Base-by-base conservation (phyloP, 2,797 vertebrate species). In the Eupleurogrammus muticus region DNA sequence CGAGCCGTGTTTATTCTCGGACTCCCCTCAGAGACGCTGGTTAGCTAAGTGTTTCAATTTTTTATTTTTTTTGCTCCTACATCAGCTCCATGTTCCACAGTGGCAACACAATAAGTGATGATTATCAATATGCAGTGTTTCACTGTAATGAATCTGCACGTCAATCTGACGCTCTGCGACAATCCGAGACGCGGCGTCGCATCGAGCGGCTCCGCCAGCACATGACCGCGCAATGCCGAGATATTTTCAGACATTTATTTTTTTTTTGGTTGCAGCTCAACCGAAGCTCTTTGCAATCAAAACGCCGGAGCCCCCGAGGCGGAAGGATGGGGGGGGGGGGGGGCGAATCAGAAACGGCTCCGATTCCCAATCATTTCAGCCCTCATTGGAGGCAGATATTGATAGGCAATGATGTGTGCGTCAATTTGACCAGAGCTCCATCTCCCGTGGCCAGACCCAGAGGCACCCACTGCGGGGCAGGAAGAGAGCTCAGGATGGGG, bases 301-400 rank as follows among this genome's bases (percentile, higher is more conserved):
- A n/a, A 83, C 13, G 42, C 81, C 67, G 58, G 56, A 70, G 77
- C 80, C 84, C 80, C 84, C 1, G 58, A 77, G 82, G 86, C 74
- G 19, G 52, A 79, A 73, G 76, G 71, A 79, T 59, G 72, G 48
- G 51, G 62, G 72, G 48, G 51, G 80, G 72, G 48, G 53, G 78
- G 75, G 70, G 74, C 38, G 5, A 83, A 84, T 84, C 78, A 79
- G n/a, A 90, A 90, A 86, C 62, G 74, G 70, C 77, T 81, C 79
- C 34, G 53, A 68, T 82, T 87, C 80, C 87, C 79, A 83, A 89
- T 90, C 75, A 90, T 88, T 88, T 85, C 77, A 84, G 81, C 79
- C 77, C 70, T 88, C 80, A 80, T 79, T 83, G 63, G 82, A 75
- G 80, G 72, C 38, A 66, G 57, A 82, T 88, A 89, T 89, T 88